Evolutionary conservation across 2,113 vertebrate genomes (phyloP).

Genomic region (Rissa tridactyla): DNA sequence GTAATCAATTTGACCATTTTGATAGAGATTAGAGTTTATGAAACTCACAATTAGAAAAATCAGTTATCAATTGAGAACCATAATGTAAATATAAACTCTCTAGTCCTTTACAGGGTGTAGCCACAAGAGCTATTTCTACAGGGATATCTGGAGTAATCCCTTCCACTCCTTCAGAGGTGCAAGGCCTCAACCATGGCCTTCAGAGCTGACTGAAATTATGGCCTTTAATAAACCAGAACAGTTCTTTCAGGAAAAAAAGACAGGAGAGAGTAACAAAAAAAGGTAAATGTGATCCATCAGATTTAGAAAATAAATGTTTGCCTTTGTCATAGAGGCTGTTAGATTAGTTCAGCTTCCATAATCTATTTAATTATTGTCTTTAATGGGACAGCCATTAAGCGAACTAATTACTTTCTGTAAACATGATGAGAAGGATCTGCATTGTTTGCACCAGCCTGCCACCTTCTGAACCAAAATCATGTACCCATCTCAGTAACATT

Average conservation of each 20-base stretch:
- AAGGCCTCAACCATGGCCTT: background rate
- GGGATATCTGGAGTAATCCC: background rate
- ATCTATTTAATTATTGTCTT: slow-evolving; percentile 57
- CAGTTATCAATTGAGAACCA: background rate
- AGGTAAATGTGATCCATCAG: background rate
- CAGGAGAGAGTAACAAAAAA: background rate
- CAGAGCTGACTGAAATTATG: background rate
- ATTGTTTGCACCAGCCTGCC: background rate
- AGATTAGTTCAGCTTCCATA: slow-evolving; percentile 47
- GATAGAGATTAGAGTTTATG: background rate
- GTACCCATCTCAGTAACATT: background rate
- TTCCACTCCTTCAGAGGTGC: background rate
- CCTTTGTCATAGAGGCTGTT: slow-evolving; percentile 18
- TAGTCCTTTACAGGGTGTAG: background rate
- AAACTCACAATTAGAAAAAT: background rate
- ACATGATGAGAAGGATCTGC: background rate
- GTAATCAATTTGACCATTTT: background rate
- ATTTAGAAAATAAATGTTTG: slow-evolving; percentile 27
- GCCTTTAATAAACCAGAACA: background rate
- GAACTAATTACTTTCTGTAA: slow-evolving; percentile 1
- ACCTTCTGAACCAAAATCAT: background rate
- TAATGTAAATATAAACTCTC: background rate
- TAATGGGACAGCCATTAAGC: slow-evolving; percentile 17
- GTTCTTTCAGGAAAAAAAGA: background rate
- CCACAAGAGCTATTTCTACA: background rate